phyloP scores from a whole-genome alignment of 2,797 vertebrate genomes.

The Clarias laeviceps region DNA sequence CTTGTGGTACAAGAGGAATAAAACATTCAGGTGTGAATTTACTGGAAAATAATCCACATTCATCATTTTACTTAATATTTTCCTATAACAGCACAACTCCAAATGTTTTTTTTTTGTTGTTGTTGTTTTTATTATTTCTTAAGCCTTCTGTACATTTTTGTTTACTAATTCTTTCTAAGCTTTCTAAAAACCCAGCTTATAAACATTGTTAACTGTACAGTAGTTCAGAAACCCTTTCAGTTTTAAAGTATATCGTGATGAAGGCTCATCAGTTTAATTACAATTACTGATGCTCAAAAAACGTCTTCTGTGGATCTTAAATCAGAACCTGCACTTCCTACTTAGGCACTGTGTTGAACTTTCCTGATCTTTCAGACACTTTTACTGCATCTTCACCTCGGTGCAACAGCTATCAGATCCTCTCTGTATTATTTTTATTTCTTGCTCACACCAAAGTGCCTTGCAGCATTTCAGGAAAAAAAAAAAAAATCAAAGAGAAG shows the following conservation, averaged over 20 bases:
- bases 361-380: slow-evolving; percentile 6
- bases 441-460: slow-evolving; percentile 15
- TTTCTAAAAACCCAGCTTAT: neutral
- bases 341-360: neutral
- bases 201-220: neutral
- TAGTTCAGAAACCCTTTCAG: slow-evolving; percentile 15
- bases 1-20: neutral
- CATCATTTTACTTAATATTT: neutral
- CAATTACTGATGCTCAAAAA: slow-evolving; percentile 11
- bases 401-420: neutral
- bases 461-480: neutral
- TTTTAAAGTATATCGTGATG: slow-evolving; percentile 25
- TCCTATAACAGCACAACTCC: neutral
- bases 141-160: neutral
- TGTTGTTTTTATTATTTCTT: neutral
- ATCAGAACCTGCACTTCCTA: neutral
- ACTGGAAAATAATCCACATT: neutral
- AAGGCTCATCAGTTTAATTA: slow-evolving; percentile 30
- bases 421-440: slow-evolving; percentile 25
- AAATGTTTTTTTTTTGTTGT: neutral
- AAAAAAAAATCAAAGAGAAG: neutral
- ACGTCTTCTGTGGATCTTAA: neutral
- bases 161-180: neutral
- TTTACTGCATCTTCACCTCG: neutral
- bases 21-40: neutral